Percentiles rank a stretch among this genome's conserved stretches.
Evolutionary conservation across 2,888 invertebrate species (phyloP).

Genomic region (Flexamia atlantica): DNA sequence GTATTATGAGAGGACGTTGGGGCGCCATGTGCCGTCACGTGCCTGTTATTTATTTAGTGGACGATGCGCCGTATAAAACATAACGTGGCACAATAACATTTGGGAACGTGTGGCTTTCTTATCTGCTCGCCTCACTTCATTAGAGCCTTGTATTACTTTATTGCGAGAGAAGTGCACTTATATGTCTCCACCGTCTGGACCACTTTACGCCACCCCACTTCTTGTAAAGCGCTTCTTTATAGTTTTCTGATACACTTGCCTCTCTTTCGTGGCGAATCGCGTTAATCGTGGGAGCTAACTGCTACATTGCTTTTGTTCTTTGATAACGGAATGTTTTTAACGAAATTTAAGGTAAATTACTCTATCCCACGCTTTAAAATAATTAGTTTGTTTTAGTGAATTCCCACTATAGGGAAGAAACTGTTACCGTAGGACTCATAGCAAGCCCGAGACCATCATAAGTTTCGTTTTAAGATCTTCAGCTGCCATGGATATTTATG

Average conservation of each 20-base stretch:
- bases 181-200: conserved; percentile 23
- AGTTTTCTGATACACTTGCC: conserved; percentile 36
- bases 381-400: too few relatives aligned
- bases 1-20: neutral
- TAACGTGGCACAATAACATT: conserved; percentile 21
- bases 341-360: too few relatives aligned
- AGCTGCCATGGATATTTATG: too few relatives aligned
- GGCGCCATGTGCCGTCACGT: conserved; percentile 29
- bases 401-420: too few relatives aligned
- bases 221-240: conserved; percentile 36
- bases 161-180: conserved; percentile 13
- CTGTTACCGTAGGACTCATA: too few relatives aligned
- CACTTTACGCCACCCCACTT: conserved; percentile 17
- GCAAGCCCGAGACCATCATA: too few relatives aligned
- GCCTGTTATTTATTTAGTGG: conserved; percentile 34
- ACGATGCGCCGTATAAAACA: conserved; percentile 36
- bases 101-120: conserved; percentile 20
- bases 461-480: too few relatives aligned
- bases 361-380: too few relatives aligned
- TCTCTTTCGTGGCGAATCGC: neutral
- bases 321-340: too few relatives aligned
- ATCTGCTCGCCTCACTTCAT: conserved; percentile 41
- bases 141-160: conserved; percentile 39
- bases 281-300: conserved; percentile 14
- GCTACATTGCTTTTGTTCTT: neutral